These are phyloP conservation scores for Asarcornis scutulata DNA, from an alignment of 2,113 vertebrate species.

Conservation along the genomic window DNA sequence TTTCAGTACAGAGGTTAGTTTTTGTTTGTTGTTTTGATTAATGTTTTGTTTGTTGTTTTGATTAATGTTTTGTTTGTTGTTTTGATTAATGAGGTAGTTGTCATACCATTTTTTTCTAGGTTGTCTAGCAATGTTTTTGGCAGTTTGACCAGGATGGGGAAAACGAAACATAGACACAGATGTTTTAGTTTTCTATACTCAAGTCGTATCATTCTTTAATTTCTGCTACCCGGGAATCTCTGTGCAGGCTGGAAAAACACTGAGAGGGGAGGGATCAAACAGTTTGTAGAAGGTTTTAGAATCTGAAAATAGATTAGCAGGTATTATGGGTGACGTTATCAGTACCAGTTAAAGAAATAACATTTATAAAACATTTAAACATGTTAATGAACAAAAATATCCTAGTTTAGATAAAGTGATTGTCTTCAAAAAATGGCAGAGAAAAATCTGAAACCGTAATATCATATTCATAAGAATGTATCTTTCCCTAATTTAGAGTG, in stretches of 20 bases:
- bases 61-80: background rate
- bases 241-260: background rate
- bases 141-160: background rate
- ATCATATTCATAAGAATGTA: background rate
- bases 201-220: background rate
- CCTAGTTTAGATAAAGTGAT: background rate
- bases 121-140: background rate
- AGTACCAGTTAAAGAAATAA: background rate
- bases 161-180: background rate
- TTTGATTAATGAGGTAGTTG: background rate
- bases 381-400: background rate
- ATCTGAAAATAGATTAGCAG: background rate
- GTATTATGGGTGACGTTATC: background rate
- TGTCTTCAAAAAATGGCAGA: background rate
- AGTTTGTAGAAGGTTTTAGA: background rate
- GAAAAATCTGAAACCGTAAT: background rate
- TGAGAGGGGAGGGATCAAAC: background rate
- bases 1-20: background rate
- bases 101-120: background rate
- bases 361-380: background rate
- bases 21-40: background rate
- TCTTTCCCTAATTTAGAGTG: background rate
- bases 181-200: background rate
- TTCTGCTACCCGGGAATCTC: background rate
- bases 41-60: background rate